Conservation (phyloP, 2,888 invertebrate species). For the Hydroisotoma schaefferi region DNA sequence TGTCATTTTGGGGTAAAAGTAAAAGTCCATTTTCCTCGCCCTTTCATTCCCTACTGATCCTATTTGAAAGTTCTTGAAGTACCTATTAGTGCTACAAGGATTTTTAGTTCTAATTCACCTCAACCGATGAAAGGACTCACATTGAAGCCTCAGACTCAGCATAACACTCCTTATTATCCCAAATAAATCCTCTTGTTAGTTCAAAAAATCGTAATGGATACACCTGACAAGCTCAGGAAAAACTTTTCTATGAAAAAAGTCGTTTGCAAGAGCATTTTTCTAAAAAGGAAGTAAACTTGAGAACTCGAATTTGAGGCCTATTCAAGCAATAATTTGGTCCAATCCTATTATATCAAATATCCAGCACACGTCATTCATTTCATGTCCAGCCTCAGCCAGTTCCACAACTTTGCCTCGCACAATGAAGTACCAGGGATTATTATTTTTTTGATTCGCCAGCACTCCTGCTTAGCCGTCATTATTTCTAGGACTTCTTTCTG, state of each 20-base stretch:
- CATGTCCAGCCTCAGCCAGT: no score
- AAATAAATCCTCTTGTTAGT: slow-evolving; percentile 20
- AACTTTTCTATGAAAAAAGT: not conserved
- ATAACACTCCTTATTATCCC: not conserved
- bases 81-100: not conserved
- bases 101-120: not conserved
- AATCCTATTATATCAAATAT: not conserved
- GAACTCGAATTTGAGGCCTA: not conserved
- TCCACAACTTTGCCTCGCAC: no score
- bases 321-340: not conserved
- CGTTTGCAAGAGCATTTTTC: not conserved
- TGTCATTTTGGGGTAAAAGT: slow-evolving; percentile 12
- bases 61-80: slow-evolving; percentile 10
- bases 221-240: slow-evolving; percentile 11
- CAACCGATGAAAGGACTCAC: no score
- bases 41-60: not conserved
- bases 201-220: slow-evolving; percentile 33
- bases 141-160: not conserved
- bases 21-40: not conserved
- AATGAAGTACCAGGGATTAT: no score
- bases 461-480: no score
- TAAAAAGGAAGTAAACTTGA: slow-evolving; percentile 6
- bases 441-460: no score
- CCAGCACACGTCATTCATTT: no score
- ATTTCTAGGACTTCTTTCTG: no score